Conservation (phyloP, 2,888 invertebrate species). For the Callyntrura sp. region DNA sequence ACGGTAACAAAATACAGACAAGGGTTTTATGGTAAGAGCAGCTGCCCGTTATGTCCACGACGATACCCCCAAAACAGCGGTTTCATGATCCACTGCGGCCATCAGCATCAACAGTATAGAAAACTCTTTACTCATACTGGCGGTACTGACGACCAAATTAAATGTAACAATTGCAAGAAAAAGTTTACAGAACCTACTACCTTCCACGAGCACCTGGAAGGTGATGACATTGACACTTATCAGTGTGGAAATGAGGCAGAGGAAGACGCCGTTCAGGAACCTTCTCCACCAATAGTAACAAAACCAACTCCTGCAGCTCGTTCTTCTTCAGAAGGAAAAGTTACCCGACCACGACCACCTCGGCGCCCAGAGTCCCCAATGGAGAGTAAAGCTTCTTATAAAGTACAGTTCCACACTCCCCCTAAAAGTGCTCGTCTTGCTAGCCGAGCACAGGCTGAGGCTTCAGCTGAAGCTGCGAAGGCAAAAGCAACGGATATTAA, state of each 20-base stretch:
- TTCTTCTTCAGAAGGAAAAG: constrained; percentile 41
- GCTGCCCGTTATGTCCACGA: constrained; percentile 82
- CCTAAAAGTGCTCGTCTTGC: constrained; percentile 82
- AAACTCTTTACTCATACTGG: constrained; percentile 76
- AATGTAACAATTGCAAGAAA: constrained; percentile 79
- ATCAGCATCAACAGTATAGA: constrained; percentile 80
- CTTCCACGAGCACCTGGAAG: constrained; percentile 80
- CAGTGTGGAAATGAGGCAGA: constrained; percentile 54
- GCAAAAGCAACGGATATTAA: constrained; percentile 54
- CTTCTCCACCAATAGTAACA: not conserved
- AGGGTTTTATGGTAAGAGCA: constrained; percentile 82
- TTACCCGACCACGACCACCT: not conserved
- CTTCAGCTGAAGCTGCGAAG: constrained; percentile 52
- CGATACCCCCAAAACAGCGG: constrained; percentile 80
- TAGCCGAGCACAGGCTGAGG: constrained; percentile 71
- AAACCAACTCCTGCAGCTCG: constrained; percentile 43
- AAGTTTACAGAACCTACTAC: constrained; percentile 72
- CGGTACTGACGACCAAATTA: constrained; percentile 77
- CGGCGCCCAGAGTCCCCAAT: constrained; percentile 64
- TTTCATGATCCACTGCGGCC: constrained; percentile 82
- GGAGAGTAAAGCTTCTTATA: constrained; percentile 69
- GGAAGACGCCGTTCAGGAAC: constrained; percentile 23
- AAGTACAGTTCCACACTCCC: constrained; percentile 74
- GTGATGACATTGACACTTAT: not conserved
- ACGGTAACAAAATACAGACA: constrained; percentile 82